These are phyloP conservation scores for Ciconia maguari DNA, from an alignment of 2,113 vertebrate species.

Conservation along the genomic window DNA sequence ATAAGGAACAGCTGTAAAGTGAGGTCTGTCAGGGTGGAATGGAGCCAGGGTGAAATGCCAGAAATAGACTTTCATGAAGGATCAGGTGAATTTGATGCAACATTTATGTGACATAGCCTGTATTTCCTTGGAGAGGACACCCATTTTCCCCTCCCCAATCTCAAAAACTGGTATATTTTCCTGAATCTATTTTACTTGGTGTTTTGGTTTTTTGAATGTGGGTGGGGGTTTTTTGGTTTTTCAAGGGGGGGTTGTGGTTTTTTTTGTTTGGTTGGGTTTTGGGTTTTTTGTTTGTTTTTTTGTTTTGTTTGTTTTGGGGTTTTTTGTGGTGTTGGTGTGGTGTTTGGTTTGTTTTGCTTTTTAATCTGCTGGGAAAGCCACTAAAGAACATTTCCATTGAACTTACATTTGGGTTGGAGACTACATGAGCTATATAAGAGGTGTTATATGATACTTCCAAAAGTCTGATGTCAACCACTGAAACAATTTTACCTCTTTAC, in stretches of 20 bases:
- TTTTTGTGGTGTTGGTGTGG: too few relatives aligned
- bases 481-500: not conserved
- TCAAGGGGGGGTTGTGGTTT: too few relatives aligned
- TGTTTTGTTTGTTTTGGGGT: too few relatives aligned
- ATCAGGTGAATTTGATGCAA: not conserved
- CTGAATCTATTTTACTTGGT: not conserved
- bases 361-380: not conserved
- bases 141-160: rapidly evolving
- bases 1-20: not conserved
- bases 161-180: not conserved
- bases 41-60: not conserved
- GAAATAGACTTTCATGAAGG: not conserved
- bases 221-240: too few relatives aligned
- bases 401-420: not conserved
- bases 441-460: not conserved
- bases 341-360: not conserved
- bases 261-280: too few relatives aligned
- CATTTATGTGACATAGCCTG: not conserved
- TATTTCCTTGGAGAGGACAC: not conserved
- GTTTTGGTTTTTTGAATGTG: not conserved
- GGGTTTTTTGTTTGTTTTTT: too few relatives aligned
- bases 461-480: not conserved
- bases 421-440: not conserved
- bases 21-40: not conserved
- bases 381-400: not conserved